These are phyloP conservation scores for Ploceus nigricollis DNA, from an alignment of 2,113 vertebrate genomes.

Conservation along the genomic window DNA sequence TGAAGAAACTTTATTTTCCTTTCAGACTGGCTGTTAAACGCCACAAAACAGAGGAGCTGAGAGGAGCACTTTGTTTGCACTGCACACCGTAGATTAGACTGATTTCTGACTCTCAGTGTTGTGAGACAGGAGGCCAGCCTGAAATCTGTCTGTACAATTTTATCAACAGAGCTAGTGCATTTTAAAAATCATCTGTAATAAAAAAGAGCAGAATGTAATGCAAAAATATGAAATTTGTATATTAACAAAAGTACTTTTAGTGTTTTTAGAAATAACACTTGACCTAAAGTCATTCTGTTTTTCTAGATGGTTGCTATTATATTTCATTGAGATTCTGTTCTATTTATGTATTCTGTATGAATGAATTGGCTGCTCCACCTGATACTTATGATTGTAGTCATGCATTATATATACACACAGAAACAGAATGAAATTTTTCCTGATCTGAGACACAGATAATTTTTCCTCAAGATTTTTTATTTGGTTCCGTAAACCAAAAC, in stretches of 20 bases:
- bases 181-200: neutral
- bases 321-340: neutral
- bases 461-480: neutral
- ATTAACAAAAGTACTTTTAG: neutral
- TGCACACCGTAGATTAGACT: neutral
- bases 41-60: neutral
- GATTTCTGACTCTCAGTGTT: neutral
- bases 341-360: neutral
- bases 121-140: neutral
- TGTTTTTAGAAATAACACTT: neutral
- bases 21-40: neutral
- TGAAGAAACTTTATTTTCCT: slow-evolving; percentile 1
- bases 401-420: neutral
- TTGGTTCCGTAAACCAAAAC: slow-evolving; percentile 23
- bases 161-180: neutral
- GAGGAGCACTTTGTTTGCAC: neutral
- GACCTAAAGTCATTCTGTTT: neutral
- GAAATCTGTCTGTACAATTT: neutral
- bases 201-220: neutral
- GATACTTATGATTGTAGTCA: slow-evolving; percentile 5
- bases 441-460: neutral
- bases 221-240: neutral
- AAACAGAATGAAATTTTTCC: slow-evolving; percentile 6
- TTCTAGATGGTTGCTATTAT: neutral
- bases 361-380: slow-evolving; percentile 4